Base-by-base conservation (phyloP, 2,888 invertebrate species). In the Amiota minor region DNA sequence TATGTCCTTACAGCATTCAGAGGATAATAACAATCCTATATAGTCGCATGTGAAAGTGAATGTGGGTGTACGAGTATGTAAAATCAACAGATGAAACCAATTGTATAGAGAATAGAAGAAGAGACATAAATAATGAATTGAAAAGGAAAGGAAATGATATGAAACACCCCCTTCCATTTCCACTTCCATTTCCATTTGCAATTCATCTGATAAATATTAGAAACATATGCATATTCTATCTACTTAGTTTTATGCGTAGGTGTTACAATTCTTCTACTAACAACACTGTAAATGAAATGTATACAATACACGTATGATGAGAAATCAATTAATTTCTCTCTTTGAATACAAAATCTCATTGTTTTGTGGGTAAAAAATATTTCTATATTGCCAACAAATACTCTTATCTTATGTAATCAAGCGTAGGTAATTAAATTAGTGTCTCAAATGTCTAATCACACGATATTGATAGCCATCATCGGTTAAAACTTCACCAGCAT, bases 381-480 rank as follows among this genome's bases (percentile, higher is more conserved):
- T 6, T 35, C 2, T 35, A 35, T 35, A 35, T 4, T 35, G 35
- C 6, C 35, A 35, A 35, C 35, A 35, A 35, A 35, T 6, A 35
- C 6, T 35, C 2, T 35, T 35, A 23, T 23, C 3, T 23, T 2
- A 3, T 23, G 23, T 23, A 35, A 35, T 35, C 35, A 35, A 35
- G 6, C 35, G 6, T 6, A 35, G 6, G 0, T 35, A 35, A 50
- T 50, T 12, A 50, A 12, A 35, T 62, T 65, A 47, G 11, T 47
- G 47, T 47, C 47, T 65, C 61, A 86, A 72, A 55, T 86, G 78
- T 45, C 78, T 75, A 14, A 86, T 77, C 12, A 83, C 76, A 11
- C 85, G 84, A 73, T 87, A 86, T 72, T 86, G 86, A 64, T 86
- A 86, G 14, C 87, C 86, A 77, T 87, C 87, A 35, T 81, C 84